Base-by-base conservation (phyloP, 2,888 invertebrate species). In the Pseudoips prasinana region DNA sequence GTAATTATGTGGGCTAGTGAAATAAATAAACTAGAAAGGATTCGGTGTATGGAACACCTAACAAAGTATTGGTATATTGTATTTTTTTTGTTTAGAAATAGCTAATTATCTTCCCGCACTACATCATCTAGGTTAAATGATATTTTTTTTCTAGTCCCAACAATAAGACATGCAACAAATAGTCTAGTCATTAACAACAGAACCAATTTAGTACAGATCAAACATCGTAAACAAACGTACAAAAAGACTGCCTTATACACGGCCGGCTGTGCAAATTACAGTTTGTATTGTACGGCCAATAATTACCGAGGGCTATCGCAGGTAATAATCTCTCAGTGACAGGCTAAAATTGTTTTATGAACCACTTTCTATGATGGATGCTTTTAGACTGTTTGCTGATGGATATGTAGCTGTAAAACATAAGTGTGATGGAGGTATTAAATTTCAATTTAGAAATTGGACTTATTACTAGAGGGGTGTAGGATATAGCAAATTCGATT, bases 261-360 rank as follows among this genome's bases (percentile, higher is more conserved):
- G 28, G 28, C 20, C 23, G 29, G 43, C 25, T 40, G 24, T 44
- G 61, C 59, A 64, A 70, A 69, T 69, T 63, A 64, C 58, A 61
- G 66, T 68, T 64, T 65, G 63, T 58, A 57, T 55, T 58, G 62
- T 62, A 55, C 50, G 34, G 48, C 55, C 53, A 55, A 59, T 72
- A 73, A 77, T 76, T 73, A 74, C 50, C 45, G 46, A 40, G 41
- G 43, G 40, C 44, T 66, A 71, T 71, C 73, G 51, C 29, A 22
- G 27, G 39, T 44, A 56, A 61, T 53, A 51, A 73, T 73, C 71
- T 66, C 58, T 54, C 40, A 58, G 41, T 45, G 58, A 46, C 58
- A 56, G 40, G 38, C 37, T 46, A 35, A 57, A 67, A 70, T 66
- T 64, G 61, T 65, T 69, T 64, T 58, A 46, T 39, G 46, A 52